phyloP scores from a whole-genome alignment of 2,888 invertebrate species.

The Plagiodera versicolora region DNA sequence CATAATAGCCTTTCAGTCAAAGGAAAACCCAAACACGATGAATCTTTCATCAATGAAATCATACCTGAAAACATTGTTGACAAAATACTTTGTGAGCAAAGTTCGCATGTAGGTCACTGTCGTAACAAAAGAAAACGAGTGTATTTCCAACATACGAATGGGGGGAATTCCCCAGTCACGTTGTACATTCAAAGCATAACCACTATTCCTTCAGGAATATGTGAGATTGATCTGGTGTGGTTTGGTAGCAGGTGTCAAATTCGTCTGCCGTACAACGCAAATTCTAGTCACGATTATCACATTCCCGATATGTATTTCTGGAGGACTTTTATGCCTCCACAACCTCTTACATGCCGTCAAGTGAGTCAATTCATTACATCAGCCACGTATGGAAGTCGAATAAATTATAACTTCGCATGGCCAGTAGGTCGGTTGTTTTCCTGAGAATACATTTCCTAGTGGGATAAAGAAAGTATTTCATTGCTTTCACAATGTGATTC shows the following conservation, averaged over 20 bases:
- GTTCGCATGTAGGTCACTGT: too few species aligned
- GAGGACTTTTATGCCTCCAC: constrained; percentile 26
- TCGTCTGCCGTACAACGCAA: constrained; percentile 42
- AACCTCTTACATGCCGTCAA: too few species aligned
- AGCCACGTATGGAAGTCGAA: too few species aligned
- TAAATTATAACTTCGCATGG: too few species aligned
- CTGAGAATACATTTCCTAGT: background rate
- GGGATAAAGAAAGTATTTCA: background rate
- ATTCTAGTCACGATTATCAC: constrained; percentile 47
- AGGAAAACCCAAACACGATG: too few species aligned
- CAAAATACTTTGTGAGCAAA: too few species aligned
- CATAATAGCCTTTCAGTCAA: too few species aligned
- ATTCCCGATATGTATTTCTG: constrained; percentile 47
- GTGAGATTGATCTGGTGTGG: constrained; percentile 42
- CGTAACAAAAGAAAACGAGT: too few species aligned
- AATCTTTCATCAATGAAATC: too few species aligned
- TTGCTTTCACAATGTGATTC: background rate
- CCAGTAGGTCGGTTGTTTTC: background rate
- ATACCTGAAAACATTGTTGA: too few species aligned
- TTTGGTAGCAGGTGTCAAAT: constrained; percentile 46
- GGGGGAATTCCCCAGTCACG: background rate
- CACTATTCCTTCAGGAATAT: background rate
- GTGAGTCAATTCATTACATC: constrained; percentile 22
- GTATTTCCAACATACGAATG: too few species aligned
- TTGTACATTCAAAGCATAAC: background rate